Percentiles rank a stretch among this genome's conserved stretches.
phyloP scores from a whole-genome alignment of 2,888 invertebrate genomes.

The Cataglyphis rosenhaueri region DNA sequence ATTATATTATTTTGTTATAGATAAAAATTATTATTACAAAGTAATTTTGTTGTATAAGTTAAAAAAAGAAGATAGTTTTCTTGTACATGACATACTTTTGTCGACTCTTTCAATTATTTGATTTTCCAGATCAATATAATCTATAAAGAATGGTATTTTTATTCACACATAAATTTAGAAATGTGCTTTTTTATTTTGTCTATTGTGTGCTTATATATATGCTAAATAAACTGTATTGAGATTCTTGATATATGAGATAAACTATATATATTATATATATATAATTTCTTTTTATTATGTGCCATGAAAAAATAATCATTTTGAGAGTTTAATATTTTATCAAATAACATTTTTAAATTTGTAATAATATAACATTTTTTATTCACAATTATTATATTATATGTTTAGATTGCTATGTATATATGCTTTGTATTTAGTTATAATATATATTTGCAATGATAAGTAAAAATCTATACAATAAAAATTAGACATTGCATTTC shows the following conservation, averaged over 20 bases:
- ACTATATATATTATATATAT: neutral
- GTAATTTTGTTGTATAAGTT: slow-evolving; percentile 30
- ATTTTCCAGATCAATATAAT: neutral
- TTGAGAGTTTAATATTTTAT: slow-evolving; percentile 7
- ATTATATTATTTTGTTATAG: slow-evolving; percentile 22
- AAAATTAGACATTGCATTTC: slow-evolving; percentile 11
- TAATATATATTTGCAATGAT: slow-evolving; percentile 16
- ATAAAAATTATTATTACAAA: slow-evolving; percentile 20
- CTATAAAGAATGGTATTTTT: slow-evolving; percentile 19
- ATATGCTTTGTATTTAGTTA: neutral
- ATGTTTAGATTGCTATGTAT: slow-evolving; percentile 12
- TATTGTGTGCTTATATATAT: slow-evolving; percentile 1
- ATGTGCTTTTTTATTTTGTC: neutral
- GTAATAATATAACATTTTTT: slow-evolving; percentile 35
- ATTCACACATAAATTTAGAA: slow-evolving; percentile 9
- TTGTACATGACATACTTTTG: slow-evolving; percentile 5
- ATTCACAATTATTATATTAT: slow-evolving; percentile 20
- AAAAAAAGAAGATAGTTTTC: slow-evolving; percentile 9
- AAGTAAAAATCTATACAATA: slow-evolving; percentile 31
- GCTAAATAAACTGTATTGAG: slow-evolving; percentile 3
- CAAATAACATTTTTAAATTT: slow-evolving; percentile 43
- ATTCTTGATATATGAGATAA: slow-evolving; percentile 15
- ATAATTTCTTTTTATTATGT: neutral
- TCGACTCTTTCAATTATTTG: neutral
- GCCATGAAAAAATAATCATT: slow-evolving; percentile 29